phyloP scores from a whole-genome alignment of 2,113 vertebrate species.

The Psittacara wagleri region DNA sequence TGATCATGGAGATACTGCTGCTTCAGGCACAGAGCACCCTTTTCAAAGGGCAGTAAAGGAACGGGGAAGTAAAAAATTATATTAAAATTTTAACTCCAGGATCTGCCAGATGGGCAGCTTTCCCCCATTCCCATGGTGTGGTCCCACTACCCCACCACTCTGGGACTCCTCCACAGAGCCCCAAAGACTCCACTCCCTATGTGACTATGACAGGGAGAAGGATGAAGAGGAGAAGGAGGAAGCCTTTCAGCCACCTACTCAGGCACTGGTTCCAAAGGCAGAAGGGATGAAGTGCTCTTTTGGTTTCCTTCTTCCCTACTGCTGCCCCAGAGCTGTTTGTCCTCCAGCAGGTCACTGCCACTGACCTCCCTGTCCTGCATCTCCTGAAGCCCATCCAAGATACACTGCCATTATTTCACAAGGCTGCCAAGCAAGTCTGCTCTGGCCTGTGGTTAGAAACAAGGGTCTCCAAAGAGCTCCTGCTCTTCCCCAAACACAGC shows the following conservation, averaged over 20 bases:
- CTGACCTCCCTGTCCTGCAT: background rate
- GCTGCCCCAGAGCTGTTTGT: background rate
- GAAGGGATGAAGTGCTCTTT: background rate
- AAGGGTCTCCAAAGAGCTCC: background rate
- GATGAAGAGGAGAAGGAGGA: background rate
- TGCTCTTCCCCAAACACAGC: background rate
- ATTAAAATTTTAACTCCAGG: background rate
- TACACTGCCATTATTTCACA: background rate
- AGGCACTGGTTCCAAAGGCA: background rate
- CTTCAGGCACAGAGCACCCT: background rate
- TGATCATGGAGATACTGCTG: background rate
- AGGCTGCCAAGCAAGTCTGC: background rate
- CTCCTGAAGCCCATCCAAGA: background rate
- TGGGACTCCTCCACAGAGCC: background rate
- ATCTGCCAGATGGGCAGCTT: background rate
- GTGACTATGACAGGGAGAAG: background rate
- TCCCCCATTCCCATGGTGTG: background rate
- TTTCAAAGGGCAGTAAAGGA: background rate
- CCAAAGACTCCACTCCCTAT: background rate
- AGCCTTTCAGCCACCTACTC: background rate
- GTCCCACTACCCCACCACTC: background rate
- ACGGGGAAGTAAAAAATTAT: accelerated
- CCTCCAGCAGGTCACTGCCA: background rate
- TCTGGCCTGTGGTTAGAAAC: background rate
- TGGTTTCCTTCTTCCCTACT: background rate